A percentile compares a stretch with the other conserved stretches of the same genome.
Evolutionary conservation across 2,113 vertebrate genomes (phyloP).

Genomic region (human): DNA sequence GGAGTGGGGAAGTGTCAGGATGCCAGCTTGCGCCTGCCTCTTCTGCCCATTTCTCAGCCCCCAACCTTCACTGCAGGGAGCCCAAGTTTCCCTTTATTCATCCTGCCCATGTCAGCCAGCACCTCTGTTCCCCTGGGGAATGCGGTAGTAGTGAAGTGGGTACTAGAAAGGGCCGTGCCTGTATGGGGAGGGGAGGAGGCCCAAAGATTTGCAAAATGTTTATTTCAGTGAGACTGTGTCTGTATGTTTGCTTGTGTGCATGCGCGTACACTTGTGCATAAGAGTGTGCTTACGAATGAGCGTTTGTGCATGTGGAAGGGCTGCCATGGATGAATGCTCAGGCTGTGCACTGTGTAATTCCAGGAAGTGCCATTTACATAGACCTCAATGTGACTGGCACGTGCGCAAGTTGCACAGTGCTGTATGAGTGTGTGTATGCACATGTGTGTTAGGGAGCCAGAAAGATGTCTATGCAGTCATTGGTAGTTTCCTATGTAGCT

Average conservation of each 20-base stretch:
- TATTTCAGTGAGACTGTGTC: background rate
- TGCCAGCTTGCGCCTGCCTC: background rate
- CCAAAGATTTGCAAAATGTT: background rate
- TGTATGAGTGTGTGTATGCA: background rate
- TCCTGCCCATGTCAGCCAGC: background rate
- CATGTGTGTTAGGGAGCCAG: background rate
- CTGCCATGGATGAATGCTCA: background rate
- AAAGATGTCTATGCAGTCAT: background rate
- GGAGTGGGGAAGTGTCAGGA: background rate
- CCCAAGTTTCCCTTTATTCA: background rate
- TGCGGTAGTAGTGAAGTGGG: background rate
- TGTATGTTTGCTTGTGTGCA: background rate
- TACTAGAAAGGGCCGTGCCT: background rate
- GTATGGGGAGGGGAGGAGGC: background rate
- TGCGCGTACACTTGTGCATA: background rate
- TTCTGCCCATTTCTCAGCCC: background rate
- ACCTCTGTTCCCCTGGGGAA: background rate
- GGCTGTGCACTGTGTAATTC: background rate
- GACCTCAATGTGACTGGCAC: background rate
- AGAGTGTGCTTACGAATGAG: background rate
- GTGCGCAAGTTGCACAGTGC: conserved; percentile 15
- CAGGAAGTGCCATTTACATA: background rate
- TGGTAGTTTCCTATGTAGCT: background rate
- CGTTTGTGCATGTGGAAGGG: background rate
- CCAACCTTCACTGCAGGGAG: background rate